Base-by-base conservation (phyloP, 1,140 invertebrate genomes). In the Camponotus vicinus region DNA sequence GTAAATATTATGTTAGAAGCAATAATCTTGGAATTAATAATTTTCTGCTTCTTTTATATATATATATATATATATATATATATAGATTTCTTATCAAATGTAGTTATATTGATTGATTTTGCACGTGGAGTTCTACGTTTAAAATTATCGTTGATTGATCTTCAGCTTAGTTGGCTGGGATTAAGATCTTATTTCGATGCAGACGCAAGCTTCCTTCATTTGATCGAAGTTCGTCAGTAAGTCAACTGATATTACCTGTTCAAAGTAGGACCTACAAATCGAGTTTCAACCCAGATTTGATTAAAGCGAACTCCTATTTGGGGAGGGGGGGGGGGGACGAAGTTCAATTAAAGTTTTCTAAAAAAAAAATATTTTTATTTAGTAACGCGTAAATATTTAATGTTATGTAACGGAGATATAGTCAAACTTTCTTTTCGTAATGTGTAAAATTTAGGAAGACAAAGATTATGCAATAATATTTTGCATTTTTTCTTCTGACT, bases 161-260 rank as follows among this genome's bases (percentile, higher is more conserved):
- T 11, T 63, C 15, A 3, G 40, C 15, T 64, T 45, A 76, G 15
- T 15, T 45, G 37, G 63, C 9, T 21, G 21, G 37, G 21, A 64
- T 64, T 64, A 64, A 34, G 11, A 5, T 49, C 42, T 37, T 67
- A 3, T 49, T 64, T 52, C 42, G 42, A 67, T 67, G 4, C 27
- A 40, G 11, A 52, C 15, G 34, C 32, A 79, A 15, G 6, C n/a
- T 27, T 27, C 32, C 9, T 49, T 8, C 21, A 67, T 52, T 37
- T 67, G 18, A 79, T 52, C 42, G 11, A 40, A 79, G n/a, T 67
- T 79, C 6, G 15, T 66, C 42, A 9, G 11, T 67, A 49, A 67
- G 15, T 63, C 15, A 61, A n/a, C 27, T 21, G 7, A 49, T 27
- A 40, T n/a, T 21, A 7, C 32, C 49, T 52, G 7, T 11, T 21